Evolutionary conservation across 2,113 vertebrate genomes (phyloP).

Genomic region (Erythrocercus mccallii): DNA sequence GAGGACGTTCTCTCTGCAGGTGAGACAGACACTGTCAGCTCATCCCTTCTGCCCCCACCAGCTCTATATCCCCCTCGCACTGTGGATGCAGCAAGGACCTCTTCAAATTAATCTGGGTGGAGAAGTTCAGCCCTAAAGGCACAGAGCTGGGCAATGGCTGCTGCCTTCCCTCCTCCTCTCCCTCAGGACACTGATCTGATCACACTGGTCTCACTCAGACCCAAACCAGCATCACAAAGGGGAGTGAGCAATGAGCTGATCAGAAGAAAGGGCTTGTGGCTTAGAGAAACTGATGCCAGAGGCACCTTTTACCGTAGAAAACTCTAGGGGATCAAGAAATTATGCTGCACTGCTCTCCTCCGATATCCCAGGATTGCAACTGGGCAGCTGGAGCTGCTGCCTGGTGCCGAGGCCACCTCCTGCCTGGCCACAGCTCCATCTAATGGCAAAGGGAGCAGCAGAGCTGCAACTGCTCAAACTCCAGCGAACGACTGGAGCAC

Average conservation of each 20-base stretch:
- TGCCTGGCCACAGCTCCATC: conserved; percentile 45
- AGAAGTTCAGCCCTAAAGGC: not conserved
- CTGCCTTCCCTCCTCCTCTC: not conserved
- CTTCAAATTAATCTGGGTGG: not conserved
- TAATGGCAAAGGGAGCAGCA: not conserved
- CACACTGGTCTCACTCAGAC: not conserved
- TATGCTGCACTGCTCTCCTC: not conserved
- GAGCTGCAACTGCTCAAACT: not conserved
- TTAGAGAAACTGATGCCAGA: not conserved
- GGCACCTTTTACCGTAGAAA: not conserved
- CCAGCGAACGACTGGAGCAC: not conserved
- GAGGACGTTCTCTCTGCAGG: conserved; percentile 82
- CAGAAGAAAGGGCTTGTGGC: not conserved
- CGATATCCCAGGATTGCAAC: accelerated
- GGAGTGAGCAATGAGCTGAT: not conserved
- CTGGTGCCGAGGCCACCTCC: not conserved
- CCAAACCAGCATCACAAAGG: not conserved
- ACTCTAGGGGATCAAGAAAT: not conserved
- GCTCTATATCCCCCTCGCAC: accelerated
- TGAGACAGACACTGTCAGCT: not conserved
- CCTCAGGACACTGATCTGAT: not conserved
- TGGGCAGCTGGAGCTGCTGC: not conserved
- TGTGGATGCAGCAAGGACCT: not conserved
- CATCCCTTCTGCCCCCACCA: not conserved
- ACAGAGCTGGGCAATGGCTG: not conserved